These are phyloP conservation scores for Chydorus sphaericus DNA, from an alignment of 2,888 invertebrate species.

Conservation along the genomic window DNA sequence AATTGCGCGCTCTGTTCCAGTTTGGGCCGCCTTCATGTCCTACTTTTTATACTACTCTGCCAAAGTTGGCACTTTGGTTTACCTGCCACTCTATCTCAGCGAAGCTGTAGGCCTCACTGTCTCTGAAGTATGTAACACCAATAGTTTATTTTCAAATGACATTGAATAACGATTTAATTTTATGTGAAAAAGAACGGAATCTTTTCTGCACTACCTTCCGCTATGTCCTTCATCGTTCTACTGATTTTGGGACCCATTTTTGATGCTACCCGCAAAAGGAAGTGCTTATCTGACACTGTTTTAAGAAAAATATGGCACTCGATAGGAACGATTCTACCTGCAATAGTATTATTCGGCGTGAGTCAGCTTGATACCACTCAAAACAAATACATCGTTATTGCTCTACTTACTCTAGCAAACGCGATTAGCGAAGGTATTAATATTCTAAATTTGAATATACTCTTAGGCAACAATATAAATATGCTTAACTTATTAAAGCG, in stretches of 20 bases:
- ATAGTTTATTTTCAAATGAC: constrained; percentile 19
- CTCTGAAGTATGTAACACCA: constrained; percentile 23
- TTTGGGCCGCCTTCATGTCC: constrained; percentile 33
- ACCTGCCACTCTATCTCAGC: constrained; percentile 31
- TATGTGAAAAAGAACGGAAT: constrained; percentile 25
- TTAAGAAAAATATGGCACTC: no score
- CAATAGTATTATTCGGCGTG: no score
- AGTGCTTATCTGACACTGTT: background rate
- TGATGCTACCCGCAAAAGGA: constrained; percentile 19
- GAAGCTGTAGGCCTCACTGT: constrained; percentile 32
- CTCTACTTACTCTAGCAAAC: constrained; percentile 28
- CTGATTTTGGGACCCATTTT: constrained; percentile 24
- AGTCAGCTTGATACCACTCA: constrained; percentile 27
- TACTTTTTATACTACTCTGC: constrained; percentile 28
- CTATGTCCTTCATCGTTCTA: constrained; percentile 23
- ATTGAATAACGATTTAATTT: background rate
- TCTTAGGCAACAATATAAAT: no score
- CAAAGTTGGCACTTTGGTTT: constrained; percentile 18
- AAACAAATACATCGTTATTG: constrained; percentile 26
- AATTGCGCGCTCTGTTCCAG: constrained; percentile 33
- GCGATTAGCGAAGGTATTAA: constrained; percentile 28
- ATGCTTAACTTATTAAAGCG: no score
- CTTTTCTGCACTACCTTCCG: constrained; percentile 25
- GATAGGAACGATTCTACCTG: background rate
- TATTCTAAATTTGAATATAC: no score